These are phyloP conservation scores for Myopa testacea DNA, from an alignment of 2,888 invertebrate genomes.

Conservation along the genomic window DNA sequence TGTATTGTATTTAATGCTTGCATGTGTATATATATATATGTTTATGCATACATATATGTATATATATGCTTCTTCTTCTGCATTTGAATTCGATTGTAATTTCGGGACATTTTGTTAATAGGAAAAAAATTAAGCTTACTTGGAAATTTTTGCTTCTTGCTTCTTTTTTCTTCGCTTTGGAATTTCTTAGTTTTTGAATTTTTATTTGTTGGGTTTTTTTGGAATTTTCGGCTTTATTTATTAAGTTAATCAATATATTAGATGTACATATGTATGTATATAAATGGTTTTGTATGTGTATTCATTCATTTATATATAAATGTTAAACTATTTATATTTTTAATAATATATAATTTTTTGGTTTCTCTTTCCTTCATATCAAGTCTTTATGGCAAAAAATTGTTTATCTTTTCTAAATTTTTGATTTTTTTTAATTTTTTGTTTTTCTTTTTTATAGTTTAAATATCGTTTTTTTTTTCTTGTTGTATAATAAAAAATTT, in stretches of 20 bases:
- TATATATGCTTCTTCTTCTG: neutral
- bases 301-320: constrained; percentile 14
- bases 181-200: neutral
- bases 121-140: constrained; percentile 1
- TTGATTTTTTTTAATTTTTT: constrained; percentile 41
- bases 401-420: constrained; percentile 52
- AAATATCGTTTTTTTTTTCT: constrained; percentile 46
- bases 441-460: constrained; percentile 45
- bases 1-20: neutral
- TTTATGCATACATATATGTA: neutral
- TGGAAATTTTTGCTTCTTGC: neutral
- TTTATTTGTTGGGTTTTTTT: constrained; percentile 9
- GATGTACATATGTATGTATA: neutral
- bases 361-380: constrained; percentile 45
- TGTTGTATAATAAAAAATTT: constrained; percentile 58
- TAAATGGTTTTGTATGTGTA: neutral
- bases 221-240: neutral
- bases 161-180: neutral
- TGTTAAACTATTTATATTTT: constrained; percentile 9
- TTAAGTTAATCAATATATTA: constrained; percentile 5
- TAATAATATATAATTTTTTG: neutral
- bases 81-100: neutral
- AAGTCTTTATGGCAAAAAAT: constrained; percentile 59
- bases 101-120: neutral
- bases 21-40: neutral